These are phyloP conservation scores for Nebria brevicollis DNA, from an alignment of 2,888 invertebrate genomes.

Conservation along the genomic window DNA sequence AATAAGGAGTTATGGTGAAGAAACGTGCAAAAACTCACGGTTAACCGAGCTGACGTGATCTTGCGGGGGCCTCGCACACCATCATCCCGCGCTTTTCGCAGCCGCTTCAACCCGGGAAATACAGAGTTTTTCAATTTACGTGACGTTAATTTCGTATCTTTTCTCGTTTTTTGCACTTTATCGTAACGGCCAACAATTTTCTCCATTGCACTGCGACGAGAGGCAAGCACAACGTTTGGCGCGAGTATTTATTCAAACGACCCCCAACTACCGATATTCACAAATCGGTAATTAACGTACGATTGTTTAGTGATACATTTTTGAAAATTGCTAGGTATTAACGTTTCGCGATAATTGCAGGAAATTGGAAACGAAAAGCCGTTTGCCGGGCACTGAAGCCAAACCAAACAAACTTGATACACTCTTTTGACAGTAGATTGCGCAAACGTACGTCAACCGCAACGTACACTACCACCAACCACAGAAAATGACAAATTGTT, in stretches of 20 bases:
- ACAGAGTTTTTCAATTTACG: background rate
- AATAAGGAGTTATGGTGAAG: background rate
- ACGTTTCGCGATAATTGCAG: background rate
- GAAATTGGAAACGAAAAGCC: background rate
- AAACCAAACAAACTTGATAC: background rate
- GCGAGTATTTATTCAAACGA: background rate
- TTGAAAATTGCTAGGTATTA: background rate
- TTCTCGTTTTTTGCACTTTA: background rate
- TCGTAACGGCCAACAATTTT: background rate
- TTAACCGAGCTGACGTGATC: constrained; percentile 23
- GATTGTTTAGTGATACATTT: background rate
- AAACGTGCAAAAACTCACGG: constrained; percentile 18
- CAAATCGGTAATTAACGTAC: background rate
- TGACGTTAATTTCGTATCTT: background rate
- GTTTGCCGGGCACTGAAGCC: background rate
- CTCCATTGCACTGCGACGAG: background rate
- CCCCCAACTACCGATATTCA: background rate
- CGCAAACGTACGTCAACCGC: background rate
- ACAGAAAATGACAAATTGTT: background rate
- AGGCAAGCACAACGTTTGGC: background rate
- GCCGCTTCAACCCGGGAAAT: background rate
- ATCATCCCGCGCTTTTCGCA: background rate
- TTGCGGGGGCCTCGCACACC: constrained; percentile 10
- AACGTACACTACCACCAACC: background rate
- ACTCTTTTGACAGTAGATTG: background rate